Evolutionary conservation across 2,888 invertebrate species (phyloP).

Genomic region (Leptinotarsa peninsularis): DNA sequence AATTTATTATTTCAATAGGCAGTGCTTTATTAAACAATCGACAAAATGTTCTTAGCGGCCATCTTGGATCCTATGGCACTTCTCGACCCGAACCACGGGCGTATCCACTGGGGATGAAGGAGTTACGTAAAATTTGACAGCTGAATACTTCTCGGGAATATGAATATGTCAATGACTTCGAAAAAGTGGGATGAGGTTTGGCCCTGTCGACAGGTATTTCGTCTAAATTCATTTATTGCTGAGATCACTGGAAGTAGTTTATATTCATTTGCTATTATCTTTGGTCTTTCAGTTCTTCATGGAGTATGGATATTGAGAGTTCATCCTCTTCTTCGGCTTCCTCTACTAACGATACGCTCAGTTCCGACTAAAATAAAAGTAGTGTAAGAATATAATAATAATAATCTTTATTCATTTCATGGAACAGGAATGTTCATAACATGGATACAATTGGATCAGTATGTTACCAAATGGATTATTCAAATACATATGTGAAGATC

Average conservation of each 20-base stretch:
- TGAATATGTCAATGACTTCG: background rate
- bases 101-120: background rate
- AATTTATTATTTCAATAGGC: slow-evolving; percentile 53
- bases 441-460: too few species aligned
- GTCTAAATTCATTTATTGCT: slow-evolving; percentile 52
- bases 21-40: slow-evolving; percentile 52
- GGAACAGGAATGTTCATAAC: too few species aligned
- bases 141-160: background rate
- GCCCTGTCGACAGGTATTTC: background rate
- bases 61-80: slow-evolving; percentile 16
- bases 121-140: background rate
- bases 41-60: slow-evolving; percentile 20
- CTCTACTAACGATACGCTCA: slow-evolving; percentile 61
- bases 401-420: too few species aligned
- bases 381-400: too few species aligned
- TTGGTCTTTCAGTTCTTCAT: slow-evolving; percentile 44
- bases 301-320: slow-evolving; percentile 49
- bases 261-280: slow-evolving; percentile 27
- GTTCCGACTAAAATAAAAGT: slow-evolving; percentile 60
- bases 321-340: slow-evolving; percentile 55
- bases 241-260: slow-evolving; percentile 53
- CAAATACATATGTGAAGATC: too few species aligned
- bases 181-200: background rate
- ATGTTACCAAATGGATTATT: too few species aligned
- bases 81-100: background rate